These are phyloP conservation scores for Neodiprion virginianus DNA, from an alignment of 1,140 invertebrate species.

Conservation along the genomic window DNA sequence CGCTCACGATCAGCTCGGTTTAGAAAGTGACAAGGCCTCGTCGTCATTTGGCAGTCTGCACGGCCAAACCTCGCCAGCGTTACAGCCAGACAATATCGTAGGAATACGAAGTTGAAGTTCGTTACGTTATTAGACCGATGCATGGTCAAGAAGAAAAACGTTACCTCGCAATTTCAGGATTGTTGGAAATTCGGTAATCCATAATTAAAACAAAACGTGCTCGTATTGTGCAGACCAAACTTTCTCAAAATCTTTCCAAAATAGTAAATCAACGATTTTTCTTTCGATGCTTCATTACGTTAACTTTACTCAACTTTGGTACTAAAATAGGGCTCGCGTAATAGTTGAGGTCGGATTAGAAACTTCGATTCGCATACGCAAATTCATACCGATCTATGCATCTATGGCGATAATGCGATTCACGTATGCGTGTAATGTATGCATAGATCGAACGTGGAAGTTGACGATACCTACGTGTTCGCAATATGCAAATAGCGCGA, in stretches of 20 bases:
- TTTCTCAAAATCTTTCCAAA: too few relatives aligned
- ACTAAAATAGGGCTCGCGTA: neutral
- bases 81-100: neutral
- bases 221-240: too few relatives aligned
- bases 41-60: neutral
- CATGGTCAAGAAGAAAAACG: too few relatives aligned
- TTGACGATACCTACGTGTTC: neutral
- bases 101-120: neutral
- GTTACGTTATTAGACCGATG: too few relatives aligned
- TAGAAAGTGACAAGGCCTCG: constrained; percentile 1
- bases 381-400: neutral
- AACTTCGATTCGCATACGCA: neutral
- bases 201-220: too few relatives aligned
- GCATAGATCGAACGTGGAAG: neutral
- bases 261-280: too few relatives aligned
- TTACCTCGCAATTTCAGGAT: too few relatives aligned
- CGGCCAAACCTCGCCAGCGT: neutral
- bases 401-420: neutral
- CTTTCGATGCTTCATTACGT: too few relatives aligned
- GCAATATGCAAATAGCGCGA: neutral
- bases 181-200: too few relatives aligned
- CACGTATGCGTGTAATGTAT: neutral
- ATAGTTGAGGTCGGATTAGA: neutral
- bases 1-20: neutral
- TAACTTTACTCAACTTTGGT: too few relatives aligned